Conservation (phyloP, 2,113 vertebrate genomes). For the Paratilapia polleni region DNA sequence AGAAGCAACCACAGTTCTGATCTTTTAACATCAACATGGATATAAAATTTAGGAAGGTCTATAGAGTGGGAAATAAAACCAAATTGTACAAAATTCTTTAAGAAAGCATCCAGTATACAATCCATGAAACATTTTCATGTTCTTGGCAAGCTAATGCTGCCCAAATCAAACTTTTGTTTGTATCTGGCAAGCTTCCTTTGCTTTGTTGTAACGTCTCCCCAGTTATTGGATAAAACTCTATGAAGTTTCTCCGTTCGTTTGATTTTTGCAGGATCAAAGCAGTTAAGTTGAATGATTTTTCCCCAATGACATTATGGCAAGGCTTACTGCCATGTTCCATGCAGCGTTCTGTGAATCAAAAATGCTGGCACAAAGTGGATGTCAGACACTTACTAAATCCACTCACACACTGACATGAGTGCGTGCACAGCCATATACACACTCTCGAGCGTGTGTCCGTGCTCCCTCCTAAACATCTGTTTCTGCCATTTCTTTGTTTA, state of each 20-base stretch:
- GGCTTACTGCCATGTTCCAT: slow-evolving; percentile 64
- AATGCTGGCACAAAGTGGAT: slow-evolving; percentile 34
- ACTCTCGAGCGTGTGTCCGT: accelerated
- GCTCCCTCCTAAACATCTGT: slow-evolving; percentile 45
- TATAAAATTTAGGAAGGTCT: neutral
- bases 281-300: slow-evolving; percentile 43
- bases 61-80: slow-evolving; percentile 6
- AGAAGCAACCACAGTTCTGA: slow-evolving; percentile 12
- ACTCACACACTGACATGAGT: neutral
- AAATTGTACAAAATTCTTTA: neutral
- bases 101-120: neutral
- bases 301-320: slow-evolving; percentile 55
- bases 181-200: slow-evolving; percentile 12
- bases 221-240: slow-evolving; percentile 43
- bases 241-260: slow-evolving; percentile 41
- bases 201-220: slow-evolving; percentile 44
- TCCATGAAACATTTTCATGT: neutral
- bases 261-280: slow-evolving; percentile 56
- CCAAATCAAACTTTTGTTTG: slow-evolving; percentile 18
- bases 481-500: slow-evolving; percentile 54
- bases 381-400: slow-evolving; percentile 57
- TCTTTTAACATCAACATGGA: neutral
- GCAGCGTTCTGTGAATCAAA: slow-evolving; percentile 33
- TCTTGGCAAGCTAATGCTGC: neutral
- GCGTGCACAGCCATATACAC: neutral